Percentiles rank a stretch among this genome's conserved stretches.
Evolutionary conservation across 2,113 vertebrate species (phyloP).

Genomic region (Crypturellus undulatus): DNA sequence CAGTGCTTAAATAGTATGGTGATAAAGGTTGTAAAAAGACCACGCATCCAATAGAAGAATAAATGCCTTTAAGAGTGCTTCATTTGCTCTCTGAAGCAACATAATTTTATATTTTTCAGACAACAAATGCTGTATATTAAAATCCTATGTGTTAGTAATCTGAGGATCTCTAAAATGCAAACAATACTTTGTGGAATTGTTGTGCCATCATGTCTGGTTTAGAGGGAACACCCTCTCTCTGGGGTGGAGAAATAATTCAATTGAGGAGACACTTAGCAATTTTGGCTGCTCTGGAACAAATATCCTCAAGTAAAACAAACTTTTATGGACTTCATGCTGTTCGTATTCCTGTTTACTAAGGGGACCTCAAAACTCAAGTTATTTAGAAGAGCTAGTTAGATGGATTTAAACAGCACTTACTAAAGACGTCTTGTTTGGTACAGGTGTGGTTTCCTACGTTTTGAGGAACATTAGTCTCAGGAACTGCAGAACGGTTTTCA

Average conservation of each 20-base stretch:
- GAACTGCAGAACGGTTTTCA: rapidly evolving
- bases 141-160: background rate
- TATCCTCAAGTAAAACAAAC: constrained; percentile 20
- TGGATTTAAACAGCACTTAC: background rate
- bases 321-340: background rate
- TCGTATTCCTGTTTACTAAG: background rate
- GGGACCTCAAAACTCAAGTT: background rate
- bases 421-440: background rate
- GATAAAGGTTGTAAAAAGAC: background rate
- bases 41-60: background rate
- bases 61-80: background rate
- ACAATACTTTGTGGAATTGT: constrained; percentile 32
- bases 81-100: background rate
- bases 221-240: constrained; percentile 56
- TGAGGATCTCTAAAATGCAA: constrained; percentile 1
- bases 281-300: constrained; percentile 11
- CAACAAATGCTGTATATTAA: background rate
- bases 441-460: background rate
- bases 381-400: background rate
- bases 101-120: background rate
- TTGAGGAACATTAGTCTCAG: background rate
- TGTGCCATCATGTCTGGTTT: background rate
- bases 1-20: background rate
- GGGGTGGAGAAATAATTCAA: constrained; percentile 30
- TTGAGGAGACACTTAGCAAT: background rate